Percentiles rank a stretch among this genome's conserved stretches.
These are phyloP conservation scores for Furcifer pardalis DNA, from an alignment of 2,797 vertebrate genomes.

Conservation along the genomic window DNA sequence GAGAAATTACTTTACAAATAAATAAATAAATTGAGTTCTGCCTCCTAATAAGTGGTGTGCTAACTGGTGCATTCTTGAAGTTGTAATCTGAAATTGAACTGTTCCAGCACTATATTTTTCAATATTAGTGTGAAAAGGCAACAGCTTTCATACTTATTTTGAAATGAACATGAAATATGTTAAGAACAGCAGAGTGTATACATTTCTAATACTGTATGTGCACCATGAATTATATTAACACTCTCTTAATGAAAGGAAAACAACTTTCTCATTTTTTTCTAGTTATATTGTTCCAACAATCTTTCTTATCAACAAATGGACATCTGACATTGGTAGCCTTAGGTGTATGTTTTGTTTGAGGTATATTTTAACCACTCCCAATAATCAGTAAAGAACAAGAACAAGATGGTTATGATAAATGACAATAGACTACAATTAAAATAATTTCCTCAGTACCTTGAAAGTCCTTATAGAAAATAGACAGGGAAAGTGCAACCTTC, in stretches of 20 bases:
- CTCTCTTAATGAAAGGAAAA: slow-evolving; percentile 43
- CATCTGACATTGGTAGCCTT: slow-evolving; percentile 45
- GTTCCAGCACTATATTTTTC: slow-evolving; percentile 7
- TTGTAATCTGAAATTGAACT: no score
- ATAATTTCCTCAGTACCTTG: slow-evolving; percentile 3
- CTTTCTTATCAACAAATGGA: slow-evolving; percentile 47
- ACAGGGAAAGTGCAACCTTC: not conserved
- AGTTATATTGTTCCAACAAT: slow-evolving; percentile 44
- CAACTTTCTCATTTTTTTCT: slow-evolving; percentile 29
- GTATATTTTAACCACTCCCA: slow-evolving; percentile 28
- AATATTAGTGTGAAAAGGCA: not conserved
- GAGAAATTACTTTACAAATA: no score
- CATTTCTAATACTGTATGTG: slow-evolving; percentile 46
- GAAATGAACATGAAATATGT: not conserved
- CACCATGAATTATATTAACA: slow-evolving; percentile 29
- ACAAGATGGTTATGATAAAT: slow-evolving; percentile 38
- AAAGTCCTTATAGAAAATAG: not conserved
- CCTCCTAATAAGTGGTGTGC: no score
- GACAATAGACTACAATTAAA: slow-evolving; percentile 15
- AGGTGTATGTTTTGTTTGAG: slow-evolving; percentile 49
- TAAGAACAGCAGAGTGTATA: not conserved
- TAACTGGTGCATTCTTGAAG: no score
- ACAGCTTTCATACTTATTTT: slow-evolving; percentile 5
- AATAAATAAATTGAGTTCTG: no score
- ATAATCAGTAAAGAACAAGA: slow-evolving; percentile 47